These are phyloP conservation scores for Hydropsyche betteni DNA, from an alignment of 2,888 invertebrate species.

Conservation along the genomic window DNA sequence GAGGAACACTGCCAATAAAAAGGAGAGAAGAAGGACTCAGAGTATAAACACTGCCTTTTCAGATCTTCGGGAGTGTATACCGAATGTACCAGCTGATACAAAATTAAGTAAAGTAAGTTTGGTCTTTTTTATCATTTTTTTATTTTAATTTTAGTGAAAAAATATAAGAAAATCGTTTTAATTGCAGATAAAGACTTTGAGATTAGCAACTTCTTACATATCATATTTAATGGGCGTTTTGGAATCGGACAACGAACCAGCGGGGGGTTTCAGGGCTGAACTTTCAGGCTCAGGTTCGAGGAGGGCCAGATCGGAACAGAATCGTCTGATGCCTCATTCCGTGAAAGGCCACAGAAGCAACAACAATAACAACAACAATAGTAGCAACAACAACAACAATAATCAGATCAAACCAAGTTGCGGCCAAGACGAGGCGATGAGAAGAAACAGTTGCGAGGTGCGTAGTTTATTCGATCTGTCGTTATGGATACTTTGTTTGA, in stretches of 20 bases:
- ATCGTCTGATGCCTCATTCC: slow-evolving; percentile 29
- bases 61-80: slow-evolving; percentile 91
- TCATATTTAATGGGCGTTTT: slow-evolving; percentile 90
- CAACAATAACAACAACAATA: slow-evolving; percentile 39
- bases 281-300: slow-evolving; percentile 59
- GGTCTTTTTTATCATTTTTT: neutral
- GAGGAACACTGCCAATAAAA: slow-evolving; percentile 91
- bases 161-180: slow-evolving; percentile 53
- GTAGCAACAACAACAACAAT: slow-evolving; percentile 45
- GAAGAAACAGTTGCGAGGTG: slow-evolving; percentile 39
- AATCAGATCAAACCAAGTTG: slow-evolving; percentile 39
- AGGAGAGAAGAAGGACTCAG: slow-evolving; percentile 89
- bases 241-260: slow-evolving; percentile 84
- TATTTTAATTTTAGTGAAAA: neutral
- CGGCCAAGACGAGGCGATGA: slow-evolving; percentile 33
- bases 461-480: neutral
- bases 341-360: slow-evolving; percentile 33
- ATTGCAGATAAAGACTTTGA: slow-evolving; percentile 89
- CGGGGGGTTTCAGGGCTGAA: slow-evolving; percentile 88
- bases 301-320: slow-evolving; percentile 37
- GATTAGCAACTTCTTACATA: slow-evolving; percentile 92
- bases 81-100: slow-evolving; percentile 95
- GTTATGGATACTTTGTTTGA: no score
- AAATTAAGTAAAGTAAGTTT: slow-evolving; percentile 87
- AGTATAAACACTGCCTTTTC: slow-evolving; percentile 96